Evolutionary conservation across 1,140 invertebrate genomes (phyloP).

Genomic region (Neodiprion lecontei): DNA sequence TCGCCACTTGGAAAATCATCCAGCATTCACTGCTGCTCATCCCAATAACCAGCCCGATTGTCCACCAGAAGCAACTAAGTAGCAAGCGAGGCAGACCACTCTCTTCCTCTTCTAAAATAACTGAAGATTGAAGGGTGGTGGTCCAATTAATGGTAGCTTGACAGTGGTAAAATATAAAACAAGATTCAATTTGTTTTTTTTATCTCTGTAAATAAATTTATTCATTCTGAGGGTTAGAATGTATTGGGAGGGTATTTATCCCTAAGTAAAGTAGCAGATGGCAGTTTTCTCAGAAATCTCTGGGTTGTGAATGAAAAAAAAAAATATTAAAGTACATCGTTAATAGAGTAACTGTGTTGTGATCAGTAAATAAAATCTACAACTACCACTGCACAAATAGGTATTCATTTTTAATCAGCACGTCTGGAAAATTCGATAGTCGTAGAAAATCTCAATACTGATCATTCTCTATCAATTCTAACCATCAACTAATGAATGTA

Average conservation of each 20-base stretch:
- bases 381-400: too few relatives aligned
- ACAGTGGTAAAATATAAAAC: conserved; percentile 41
- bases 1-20: conserved; percentile 84
- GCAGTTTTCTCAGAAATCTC: neutral
- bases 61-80: conserved; percentile 83
- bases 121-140: conserved; percentile 41
- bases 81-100: conserved; percentile 65
- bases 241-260: too few relatives aligned
- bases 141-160: conserved; percentile 38
- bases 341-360: neutral
- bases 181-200: neutral
- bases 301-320: neutral
- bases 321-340: neutral
- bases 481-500: too few relatives aligned
- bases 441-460: too few relatives aligned
- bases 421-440: too few relatives aligned
- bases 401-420: too few relatives aligned
- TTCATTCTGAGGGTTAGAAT: too few relatives aligned
- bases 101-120: conserved; percentile 58
- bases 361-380: too few relatives aligned
- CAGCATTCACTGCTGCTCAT: conserved; percentile 87
- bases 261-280: too few relatives aligned
- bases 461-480: too few relatives aligned
- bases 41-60: conserved; percentile 91
- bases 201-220: neutral